Conservation (phyloP, 35 echinoderm and acorn worm genomes). For the Hemicentrotus pulcherrimus region DNA sequence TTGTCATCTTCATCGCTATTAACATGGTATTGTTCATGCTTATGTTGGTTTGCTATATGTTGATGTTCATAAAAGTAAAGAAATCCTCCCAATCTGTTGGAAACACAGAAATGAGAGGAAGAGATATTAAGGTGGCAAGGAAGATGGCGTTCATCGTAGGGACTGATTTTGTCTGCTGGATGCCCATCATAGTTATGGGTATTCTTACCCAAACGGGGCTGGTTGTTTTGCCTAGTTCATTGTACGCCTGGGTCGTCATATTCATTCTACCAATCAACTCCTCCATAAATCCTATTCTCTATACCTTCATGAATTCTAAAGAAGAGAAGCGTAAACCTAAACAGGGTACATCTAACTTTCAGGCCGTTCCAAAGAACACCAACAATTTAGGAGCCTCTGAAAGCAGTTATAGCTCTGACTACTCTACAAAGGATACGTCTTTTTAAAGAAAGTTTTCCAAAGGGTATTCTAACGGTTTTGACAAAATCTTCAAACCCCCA, state of each 20-base stretch:
- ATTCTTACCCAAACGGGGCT: conserved; percentile 53
- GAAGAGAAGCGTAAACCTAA: background rate
- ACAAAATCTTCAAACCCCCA: too few species aligned
- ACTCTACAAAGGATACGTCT: background rate
- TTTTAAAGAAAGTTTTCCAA: background rate
- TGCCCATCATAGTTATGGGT: conserved; percentile 73
- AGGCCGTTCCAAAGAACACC: background rate
- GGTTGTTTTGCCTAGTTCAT: conserved; percentile 26
- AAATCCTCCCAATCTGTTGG: background rate
- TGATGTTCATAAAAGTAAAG: conserved; percentile 68
- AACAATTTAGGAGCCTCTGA: too few species aligned
- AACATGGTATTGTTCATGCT: conserved; percentile 68
- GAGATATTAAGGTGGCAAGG: conserved; percentile 50
- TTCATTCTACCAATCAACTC: conserved; percentile 81
- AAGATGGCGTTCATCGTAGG: conserved; percentile 57
- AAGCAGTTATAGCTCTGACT: background rate
- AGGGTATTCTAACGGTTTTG: too few species aligned
- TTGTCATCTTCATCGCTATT: conserved; percentile 64
- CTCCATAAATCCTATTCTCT: conserved; percentile 65
- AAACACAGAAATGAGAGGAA: background rate
- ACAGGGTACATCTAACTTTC: background rate
- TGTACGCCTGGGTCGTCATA: conserved; percentile 69
- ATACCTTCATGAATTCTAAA: conserved; percentile 49
- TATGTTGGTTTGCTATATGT: conserved; percentile 63
- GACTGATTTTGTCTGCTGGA: conserved; percentile 72